A percentile compares a stretch with the other conserved stretches of the same genome.
These are phyloP conservation scores for Diachrysia chrysitis DNA, from an alignment of 2,888 invertebrate species.

Conservation along the genomic window DNA sequence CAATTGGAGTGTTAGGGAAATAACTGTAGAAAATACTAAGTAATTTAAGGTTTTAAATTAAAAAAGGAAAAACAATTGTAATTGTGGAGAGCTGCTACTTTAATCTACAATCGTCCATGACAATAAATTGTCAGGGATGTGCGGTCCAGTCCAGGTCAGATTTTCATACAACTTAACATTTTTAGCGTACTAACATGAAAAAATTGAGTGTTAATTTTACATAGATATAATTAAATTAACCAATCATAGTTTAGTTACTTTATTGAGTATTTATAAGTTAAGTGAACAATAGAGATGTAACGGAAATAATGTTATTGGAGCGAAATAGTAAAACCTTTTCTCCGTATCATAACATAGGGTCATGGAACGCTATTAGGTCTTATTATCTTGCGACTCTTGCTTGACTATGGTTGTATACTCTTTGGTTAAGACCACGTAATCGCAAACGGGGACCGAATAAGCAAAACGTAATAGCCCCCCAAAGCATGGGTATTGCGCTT, in stretches of 20 bases:
- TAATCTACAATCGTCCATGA: conserved; percentile 40
- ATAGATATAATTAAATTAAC: too few species aligned
- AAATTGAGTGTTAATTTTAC: too few species aligned
- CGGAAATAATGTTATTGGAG: too few species aligned
- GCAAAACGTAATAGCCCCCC: too few species aligned
- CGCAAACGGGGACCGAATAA: background rate
- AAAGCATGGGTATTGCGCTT: too few species aligned
- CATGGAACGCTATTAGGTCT: background rate
- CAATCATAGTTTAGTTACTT: background rate
- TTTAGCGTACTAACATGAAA: background rate
- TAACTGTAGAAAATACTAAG: conserved; percentile 23
- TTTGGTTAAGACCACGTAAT: conserved; percentile 2
- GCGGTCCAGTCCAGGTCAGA: conserved; percentile 8
- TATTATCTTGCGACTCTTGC: background rate
- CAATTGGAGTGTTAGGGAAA: conserved; percentile 24
- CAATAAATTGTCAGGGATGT: conserved; percentile 42
- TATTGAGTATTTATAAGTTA: too few species aligned
- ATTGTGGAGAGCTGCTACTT: conserved; percentile 13
- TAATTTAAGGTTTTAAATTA: conserved; percentile 30
- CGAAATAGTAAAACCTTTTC: background rate
- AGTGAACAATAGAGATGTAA: too few species aligned
- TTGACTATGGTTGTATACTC: background rate
- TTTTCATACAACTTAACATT: background rate
- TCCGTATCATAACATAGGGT: background rate
- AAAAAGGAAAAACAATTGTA: conserved; percentile 35